Evolutionary conservation across 2,888 invertebrate genomes (phyloP), one percentile per base, ranked within the genome.

Genomic region (Steromphala cineraria): DNA sequence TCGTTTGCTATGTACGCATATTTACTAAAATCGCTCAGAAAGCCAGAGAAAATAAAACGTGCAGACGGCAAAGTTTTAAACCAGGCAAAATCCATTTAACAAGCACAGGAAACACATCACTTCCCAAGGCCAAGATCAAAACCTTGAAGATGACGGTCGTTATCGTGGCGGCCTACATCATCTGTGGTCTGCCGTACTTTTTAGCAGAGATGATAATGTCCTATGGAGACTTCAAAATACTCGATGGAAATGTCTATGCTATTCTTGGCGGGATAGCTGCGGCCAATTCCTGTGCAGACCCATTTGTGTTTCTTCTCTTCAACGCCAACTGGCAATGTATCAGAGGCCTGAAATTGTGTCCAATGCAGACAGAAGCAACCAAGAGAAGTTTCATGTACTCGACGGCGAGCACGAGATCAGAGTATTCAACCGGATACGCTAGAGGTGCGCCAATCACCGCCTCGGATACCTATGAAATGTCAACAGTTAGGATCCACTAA

Each of bases 71-170:
- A 79, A 86, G 84, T 62, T 87, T 88, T 55, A 91, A 89, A 75
- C 89, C 91, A 3, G 92, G 91, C 5, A 91, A 91, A 82, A 86
- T 92, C 31, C 89, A 90, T 36, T 87, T 92, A 15, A 92, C 91
- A 81, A 90, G 91, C 81, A 92, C 92, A 1, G 89, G 88, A 15
- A 92, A 92, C 13, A 89, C 86, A 31, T 91, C 93, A 0, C 87
- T 93, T 28, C 92, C 92, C 15, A 90, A 89, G 79, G 93, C 93
- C 8, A 93, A 93, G 85, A 88, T 91, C 17, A 93, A 93, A 83
- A 93, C 93, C 2, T 83, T 93, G 40, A 93, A 92, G 84, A 93
- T 93, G 93, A 93, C 93, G 5, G 84, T 93, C 52, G 92, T 93
- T 7, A 92, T 93, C n/a, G 91, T 92, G 7, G 76, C 88, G 1